A percentile compares a stretch with the other conserved stretches of the same genome.
These are phyloP conservation scores for Galbula dea DNA, from an alignment of 2,113 vertebrate genomes.

Conservation along the genomic window DNA sequence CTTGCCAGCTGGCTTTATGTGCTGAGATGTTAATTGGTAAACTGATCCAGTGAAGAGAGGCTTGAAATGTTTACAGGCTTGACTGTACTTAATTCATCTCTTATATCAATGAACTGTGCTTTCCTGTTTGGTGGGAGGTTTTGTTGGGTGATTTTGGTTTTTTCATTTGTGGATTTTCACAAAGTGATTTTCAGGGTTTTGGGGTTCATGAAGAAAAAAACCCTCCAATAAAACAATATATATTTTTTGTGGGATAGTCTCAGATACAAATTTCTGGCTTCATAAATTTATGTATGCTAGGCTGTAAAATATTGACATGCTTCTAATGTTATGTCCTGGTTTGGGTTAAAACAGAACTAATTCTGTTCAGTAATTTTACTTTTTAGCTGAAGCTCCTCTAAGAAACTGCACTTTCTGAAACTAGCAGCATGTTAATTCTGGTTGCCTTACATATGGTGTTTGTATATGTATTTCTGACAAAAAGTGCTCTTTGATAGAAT, in stretches of 20 bases:
- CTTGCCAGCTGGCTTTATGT: slow-evolving; percentile 33
- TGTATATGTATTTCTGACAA: background rate
- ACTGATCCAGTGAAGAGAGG: background rate
- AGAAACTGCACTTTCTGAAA: no score
- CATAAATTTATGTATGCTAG: slow-evolving; percentile 10
- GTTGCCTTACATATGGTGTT: background rate
- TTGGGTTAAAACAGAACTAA: no score
- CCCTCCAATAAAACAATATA: background rate
- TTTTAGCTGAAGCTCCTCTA: no score
- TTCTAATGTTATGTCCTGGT: background rate
- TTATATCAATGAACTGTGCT: background rate
- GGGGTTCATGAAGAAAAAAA: background rate
- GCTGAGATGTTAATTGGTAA: slow-evolving; percentile 30
- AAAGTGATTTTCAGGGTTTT: background rate
- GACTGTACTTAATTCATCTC: slow-evolving; percentile 7
- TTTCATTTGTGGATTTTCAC: background rate
- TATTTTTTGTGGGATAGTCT: background rate
- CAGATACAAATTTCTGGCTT: background rate
- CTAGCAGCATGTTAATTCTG: no score
- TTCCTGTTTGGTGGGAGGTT: background rate
- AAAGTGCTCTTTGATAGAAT: background rate
- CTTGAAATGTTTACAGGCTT: slow-evolving; percentile 29
- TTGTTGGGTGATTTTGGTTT: no score
- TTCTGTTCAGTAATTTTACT: no score
- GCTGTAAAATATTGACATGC: slow-evolving; percentile 6